Evolutionary conservation across 1,140 invertebrate genomes (phyloP).

Genomic region (Pemphigus obesinymphae): DNA sequence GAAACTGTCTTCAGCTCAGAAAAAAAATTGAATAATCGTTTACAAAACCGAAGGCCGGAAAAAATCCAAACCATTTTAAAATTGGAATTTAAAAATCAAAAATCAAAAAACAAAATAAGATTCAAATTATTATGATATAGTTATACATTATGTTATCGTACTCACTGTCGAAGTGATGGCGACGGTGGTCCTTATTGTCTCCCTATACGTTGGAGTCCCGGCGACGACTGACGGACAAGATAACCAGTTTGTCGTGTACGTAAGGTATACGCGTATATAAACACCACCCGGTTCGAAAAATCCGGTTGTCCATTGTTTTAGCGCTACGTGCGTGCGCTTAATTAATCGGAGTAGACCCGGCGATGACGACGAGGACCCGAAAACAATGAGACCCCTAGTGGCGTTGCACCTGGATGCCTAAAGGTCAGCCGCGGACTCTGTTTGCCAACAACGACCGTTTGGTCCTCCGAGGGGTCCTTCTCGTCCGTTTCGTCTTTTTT

Average conservation of each 20-base stretch:
- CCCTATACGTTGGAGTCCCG: neutral
- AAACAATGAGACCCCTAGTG: slow-evolving; percentile 13
- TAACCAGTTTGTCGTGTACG: neutral
- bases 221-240: slow-evolving; percentile 22
- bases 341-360: neutral
- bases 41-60: no score
- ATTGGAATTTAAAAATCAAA: no score
- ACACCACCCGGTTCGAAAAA: neutral
- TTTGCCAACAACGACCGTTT: neutral
- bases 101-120: no score
- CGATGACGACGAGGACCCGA: neutral
- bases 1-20: no score
- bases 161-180: no score
- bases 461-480: neutral
- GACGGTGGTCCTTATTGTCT: neutral
- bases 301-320: slow-evolving; percentile 25
- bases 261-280: no score
- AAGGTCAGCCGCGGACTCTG: slow-evolving; percentile 10
- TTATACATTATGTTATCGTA: no score
- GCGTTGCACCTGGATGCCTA: slow-evolving; percentile 16
- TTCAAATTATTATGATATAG: no score
- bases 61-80: no score
- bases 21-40: no score
- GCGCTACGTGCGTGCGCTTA: neutral
- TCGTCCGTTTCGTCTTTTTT: neutral